Percentiles rank a stretch among this genome's conserved stretches.
phyloP scores from a whole-genome alignment of 2,113 vertebrate genomes.

The Colossoma macropomum region DNA sequence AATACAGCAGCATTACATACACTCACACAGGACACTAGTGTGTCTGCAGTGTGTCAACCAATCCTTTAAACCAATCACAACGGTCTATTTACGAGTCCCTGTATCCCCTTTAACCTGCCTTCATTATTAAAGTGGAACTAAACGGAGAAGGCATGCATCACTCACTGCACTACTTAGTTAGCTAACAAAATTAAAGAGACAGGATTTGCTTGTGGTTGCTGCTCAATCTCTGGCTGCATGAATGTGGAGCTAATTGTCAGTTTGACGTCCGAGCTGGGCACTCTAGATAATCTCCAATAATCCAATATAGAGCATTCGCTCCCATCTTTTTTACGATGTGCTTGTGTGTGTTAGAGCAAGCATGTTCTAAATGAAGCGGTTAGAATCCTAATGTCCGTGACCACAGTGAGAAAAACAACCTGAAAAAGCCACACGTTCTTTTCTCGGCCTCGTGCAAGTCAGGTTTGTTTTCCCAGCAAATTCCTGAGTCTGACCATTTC shows the following conservation, averaged over 20 bases:
- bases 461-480: conserved; percentile 53
- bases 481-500: conserved; percentile 47
- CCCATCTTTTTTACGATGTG: background rate
- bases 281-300: conserved; percentile 12
- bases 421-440: conserved; percentile 9
- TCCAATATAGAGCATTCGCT: background rate
- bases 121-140: conserved; percentile 8
- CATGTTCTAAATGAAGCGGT: background rate
- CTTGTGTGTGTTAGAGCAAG: background rate
- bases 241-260: background rate
- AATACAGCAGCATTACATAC: too few species aligned
- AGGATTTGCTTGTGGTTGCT: background rate
- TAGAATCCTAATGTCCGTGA: conserved; percentile 28
- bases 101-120: background rate
- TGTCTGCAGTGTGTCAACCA: background rate
- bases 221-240: background rate
- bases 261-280: background rate
- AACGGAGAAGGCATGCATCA: background rate
- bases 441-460: conserved; percentile 12
- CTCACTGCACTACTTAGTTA: background rate
- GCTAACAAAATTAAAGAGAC: background rate
- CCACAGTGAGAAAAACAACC: conserved; percentile 33
- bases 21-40: background rate
- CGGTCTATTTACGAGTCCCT: conserved; percentile 4
- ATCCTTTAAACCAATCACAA: conserved; percentile 14